Evolutionary conservation across 1,140 invertebrate genomes (phyloP), one percentile per base, ranked within the genome.

Genomic region (Monomorium pharaonis): DNA sequence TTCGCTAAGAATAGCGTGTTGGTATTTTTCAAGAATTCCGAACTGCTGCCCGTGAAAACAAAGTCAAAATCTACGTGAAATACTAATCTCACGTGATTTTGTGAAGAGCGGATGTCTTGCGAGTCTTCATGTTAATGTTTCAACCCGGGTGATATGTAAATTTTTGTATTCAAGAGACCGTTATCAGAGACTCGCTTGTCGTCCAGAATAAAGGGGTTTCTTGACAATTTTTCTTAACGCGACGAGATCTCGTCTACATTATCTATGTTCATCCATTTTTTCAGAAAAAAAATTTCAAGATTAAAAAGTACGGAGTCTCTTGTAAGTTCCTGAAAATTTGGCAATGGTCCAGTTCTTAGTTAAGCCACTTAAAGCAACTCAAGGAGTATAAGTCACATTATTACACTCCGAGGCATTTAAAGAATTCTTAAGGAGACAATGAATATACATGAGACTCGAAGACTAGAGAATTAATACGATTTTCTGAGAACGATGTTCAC

Each of bases 61-160:
- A 65, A 42, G 49, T 49, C 14, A 12, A 5, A n/a, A 4, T 2
- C 47, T 51, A 51, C 6, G n/a, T n/a, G n/a, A n/a, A n/a, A n/a
- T 18, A 74, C 18, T 42, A 7, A 75, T 58, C 18, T 65, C 49
- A 9, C 9, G 30, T 24, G 60, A 60, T 18, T 33, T 37, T 60
- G 21, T 5, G 27, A 65, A 21, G 12, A 18, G 6, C n/a, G 21
- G 2, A 21, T 30, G 10, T 33, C 65, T 5, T 37, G 18, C 18
- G 27, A 47, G 27, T 67, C 47, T 24, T 47, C 44, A 18, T n/a
- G 12, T 67, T 78, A 65, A 33, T 33, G 37, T 18, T 76, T 62
- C 27, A 18, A 75, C 27, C 44, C 65, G 65, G n/a, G n/a, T 67
- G 60, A 51, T 51, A 78, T 49, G 76, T 30, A 65, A 51, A 54